Evolutionary conservation across 1,140 invertebrate species (phyloP).

Genomic region (Paraescarpia echinospica): DNA sequence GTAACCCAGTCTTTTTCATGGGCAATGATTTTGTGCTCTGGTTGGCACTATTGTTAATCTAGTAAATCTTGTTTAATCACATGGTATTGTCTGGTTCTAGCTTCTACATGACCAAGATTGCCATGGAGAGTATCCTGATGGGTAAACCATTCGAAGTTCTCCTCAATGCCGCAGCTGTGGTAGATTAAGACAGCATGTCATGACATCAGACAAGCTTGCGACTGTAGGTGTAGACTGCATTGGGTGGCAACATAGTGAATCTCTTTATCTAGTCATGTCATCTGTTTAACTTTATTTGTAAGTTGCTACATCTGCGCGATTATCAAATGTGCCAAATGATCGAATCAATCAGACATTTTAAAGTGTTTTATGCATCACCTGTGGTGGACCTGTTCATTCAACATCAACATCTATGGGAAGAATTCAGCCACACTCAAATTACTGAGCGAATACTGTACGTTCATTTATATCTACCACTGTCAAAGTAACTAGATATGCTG

Average conservation of each 20-base stretch:
- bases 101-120: conserved; percentile 34
- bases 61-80: background rate
- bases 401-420: background rate
- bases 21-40: no score
- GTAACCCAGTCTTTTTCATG: no score
- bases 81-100: conserved; percentile 23
- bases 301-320: background rate
- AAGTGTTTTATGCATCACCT: background rate
- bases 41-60: no score
- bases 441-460: background rate
- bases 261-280: background rate
- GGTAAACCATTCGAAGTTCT: conserved; percentile 39
- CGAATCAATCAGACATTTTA: background rate
- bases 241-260: background rate
- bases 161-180: conserved; percentile 29
- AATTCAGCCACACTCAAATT: background rate
- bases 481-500: background rate
- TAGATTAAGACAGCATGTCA: background rate
- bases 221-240: background rate
- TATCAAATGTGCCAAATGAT: background rate
- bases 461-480: background rate
- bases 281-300: background rate
- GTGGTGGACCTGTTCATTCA: background rate
- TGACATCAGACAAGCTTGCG: background rate
- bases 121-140: conserved; percentile 38